phyloP scores from a whole-genome alignment of 2,888 invertebrate species.

The Athalia rosae region DNA sequence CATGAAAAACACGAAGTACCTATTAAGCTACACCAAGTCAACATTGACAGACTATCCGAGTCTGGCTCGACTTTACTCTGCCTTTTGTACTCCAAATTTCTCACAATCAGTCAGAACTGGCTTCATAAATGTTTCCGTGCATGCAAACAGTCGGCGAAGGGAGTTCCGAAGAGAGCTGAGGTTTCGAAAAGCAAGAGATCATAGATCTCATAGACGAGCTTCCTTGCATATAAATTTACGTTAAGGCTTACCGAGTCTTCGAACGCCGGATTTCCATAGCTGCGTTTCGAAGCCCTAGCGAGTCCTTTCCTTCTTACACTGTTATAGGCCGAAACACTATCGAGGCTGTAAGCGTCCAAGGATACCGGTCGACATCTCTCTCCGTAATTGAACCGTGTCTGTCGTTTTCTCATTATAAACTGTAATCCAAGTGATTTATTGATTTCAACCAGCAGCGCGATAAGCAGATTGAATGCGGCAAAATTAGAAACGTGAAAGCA shows the following conservation, averaged over 20 bases:
- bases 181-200: constrained; percentile 23
- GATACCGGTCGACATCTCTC: constrained; percentile 92
- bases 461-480: constrained; percentile 77
- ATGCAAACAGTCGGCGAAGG: constrained; percentile 34
- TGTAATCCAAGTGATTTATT: constrained; percentile 68
- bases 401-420: constrained; percentile 87
- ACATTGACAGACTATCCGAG: constrained; percentile 17
- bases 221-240: not conserved
- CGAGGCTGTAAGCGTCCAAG: constrained; percentile 91
- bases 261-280: constrained; percentile 93
- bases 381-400: constrained; percentile 87
- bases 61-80: constrained; percentile 3
- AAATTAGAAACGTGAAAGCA: constrained; percentile 66
- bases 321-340: constrained; percentile 89
- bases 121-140: constrained; percentile 22
- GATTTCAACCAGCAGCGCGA: not conserved
- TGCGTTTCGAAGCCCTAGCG: constrained; percentile 87
- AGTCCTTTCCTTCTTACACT: constrained; percentile 85
- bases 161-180: constrained; percentile 1
- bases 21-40: constrained; percentile 12
- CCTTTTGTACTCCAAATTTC: constrained; percentile 14
- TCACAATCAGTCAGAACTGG: not conserved
- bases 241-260: constrained; percentile 85
- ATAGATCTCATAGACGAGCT: constrained; percentile 21
- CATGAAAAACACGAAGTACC: not conserved